Percentiles rank a stretch among this genome's conserved stretches.
phyloP scores from a whole-genome alignment of 2,797 vertebrate species.

The Sebastolobus alascanus region DNA sequence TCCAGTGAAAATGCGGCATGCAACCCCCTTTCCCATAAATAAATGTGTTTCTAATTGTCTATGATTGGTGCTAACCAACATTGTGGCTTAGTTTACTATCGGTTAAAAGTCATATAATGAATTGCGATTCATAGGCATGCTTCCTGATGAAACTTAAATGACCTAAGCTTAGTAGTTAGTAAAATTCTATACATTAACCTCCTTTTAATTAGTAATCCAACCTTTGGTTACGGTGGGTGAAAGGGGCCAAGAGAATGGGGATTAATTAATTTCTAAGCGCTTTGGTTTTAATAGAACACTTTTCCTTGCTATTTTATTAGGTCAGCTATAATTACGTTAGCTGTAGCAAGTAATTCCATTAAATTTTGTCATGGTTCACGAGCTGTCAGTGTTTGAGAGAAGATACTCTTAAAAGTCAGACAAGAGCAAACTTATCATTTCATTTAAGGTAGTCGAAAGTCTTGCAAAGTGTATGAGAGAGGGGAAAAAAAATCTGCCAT shows the following conservation, averaged over 20 bases:
- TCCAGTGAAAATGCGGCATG: background rate
- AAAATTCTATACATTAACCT: conserved; percentile 31
- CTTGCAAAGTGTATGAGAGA: background rate
- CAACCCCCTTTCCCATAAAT: background rate
- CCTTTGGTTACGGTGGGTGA: conserved; percentile 43
- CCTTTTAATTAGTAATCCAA: conserved; percentile 61
- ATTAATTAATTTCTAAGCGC: conserved; percentile 73
- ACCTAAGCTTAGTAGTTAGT: conserved; percentile 11
- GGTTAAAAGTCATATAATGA: conserved; percentile 11
- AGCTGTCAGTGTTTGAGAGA: conserved; percentile 48
- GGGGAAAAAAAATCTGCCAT: background rate
- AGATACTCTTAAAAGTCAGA: conserved; percentile 50
- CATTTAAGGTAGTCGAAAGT: background rate
- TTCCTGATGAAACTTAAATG: conserved; percentile 33
- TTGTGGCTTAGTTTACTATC: background rate
- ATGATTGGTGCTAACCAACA: background rate
- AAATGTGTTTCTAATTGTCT: background rate
- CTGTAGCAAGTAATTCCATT: conserved; percentile 59
- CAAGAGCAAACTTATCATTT: conserved; percentile 30
- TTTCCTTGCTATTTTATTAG: conserved; percentile 65
- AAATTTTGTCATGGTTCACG: conserved; percentile 62
- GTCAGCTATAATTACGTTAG: conserved; percentile 73
- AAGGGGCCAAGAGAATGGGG: conserved; percentile 39
- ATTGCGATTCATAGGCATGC: background rate
- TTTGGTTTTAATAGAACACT: conserved; percentile 69